phyloP scores from a whole-genome alignment of 2,888 invertebrate genomes.

The Stratiomys singularior region DNA sequence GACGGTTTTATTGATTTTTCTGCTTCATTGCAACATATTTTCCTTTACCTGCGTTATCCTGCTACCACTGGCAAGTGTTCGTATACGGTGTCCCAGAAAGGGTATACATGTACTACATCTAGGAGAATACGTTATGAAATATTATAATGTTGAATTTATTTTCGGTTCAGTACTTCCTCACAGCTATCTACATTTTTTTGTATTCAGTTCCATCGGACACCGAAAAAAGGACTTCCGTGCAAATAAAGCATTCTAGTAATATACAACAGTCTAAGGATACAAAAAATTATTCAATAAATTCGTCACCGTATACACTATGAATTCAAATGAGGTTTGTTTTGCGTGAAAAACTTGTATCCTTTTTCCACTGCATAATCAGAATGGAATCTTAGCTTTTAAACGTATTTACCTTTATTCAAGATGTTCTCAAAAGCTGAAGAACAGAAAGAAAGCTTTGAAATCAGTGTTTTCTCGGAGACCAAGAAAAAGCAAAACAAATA shows the following conservation, averaged over 20 bases:
- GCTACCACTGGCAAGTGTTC: neutral
- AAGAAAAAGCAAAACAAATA: neutral
- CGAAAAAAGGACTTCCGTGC: no score
- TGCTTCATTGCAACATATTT: constrained; percentile 36
- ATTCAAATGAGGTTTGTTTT: constrained; percentile 9
- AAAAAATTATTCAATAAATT: neutral
- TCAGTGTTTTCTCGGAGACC: neutral
- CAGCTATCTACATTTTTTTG: no score
- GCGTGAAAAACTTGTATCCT: neutral
- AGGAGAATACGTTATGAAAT: neutral
- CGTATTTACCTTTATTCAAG: neutral
- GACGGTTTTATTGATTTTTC: constrained; percentile 44
- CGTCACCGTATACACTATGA: neutral
- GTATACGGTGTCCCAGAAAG: neutral
- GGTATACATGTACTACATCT: neutral
- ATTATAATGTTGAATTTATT: neutral
- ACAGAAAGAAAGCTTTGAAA: no score
- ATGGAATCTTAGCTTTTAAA: neutral
- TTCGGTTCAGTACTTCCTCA: neutral
- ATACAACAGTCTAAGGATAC: neutral
- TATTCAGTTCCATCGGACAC: no score
- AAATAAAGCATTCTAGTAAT: no score
- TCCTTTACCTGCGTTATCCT: neutral
- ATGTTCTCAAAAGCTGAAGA: neutral
- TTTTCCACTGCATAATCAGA: neutral